Base-by-base conservation (phyloP, 2,888 invertebrate genomes). In the Xylocampa areola region DNA sequence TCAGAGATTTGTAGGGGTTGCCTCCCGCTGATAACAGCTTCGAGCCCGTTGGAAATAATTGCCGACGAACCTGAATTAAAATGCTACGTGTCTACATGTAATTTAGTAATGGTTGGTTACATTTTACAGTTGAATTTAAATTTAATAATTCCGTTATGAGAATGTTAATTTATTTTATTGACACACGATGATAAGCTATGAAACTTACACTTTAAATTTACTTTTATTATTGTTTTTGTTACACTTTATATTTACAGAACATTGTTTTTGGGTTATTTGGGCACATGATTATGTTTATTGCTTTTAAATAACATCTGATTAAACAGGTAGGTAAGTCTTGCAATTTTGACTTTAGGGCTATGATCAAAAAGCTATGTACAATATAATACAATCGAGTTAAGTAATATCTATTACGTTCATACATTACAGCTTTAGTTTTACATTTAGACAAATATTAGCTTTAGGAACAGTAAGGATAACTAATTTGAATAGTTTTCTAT, bases 11-110 rank as follows among this genome's bases (percentile, higher is more conserved):
- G 76, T 76, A 72, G 60, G 54, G 71, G 49, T 77, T 65, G 69
- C 51, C 45, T 27, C 37, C 54, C 43, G 19, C 54, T 60, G 81
- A 79, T 79, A 81, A 73, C 74, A 67, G 61, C 67, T 59, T 50
- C 35, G 41, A 58, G 47, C 53, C 76, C 65, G 76, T 77, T 74
- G 73, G 64, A 59, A 80, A 76, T 81, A 77, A 82, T 76, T 70
- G 65, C 44, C 44, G 23, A 17, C 36, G 45, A 53, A 48, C 53
- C 23, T 21, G 61, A 73, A 73, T 75, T 67, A 67, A 76, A 75
- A 64, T 54, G 51, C 37, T 63, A 68, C 73, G 73, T 77, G 76
- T n/a, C 41, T 52, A 55, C 4, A 60, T 52, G 50, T 54, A 23
- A 61, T 47, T 48, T 49, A 37, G 37, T 60, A 23, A 55, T 33